Base-by-base conservation (phyloP, 1,140 invertebrate genomes). In the Platyura marginata region DNA sequence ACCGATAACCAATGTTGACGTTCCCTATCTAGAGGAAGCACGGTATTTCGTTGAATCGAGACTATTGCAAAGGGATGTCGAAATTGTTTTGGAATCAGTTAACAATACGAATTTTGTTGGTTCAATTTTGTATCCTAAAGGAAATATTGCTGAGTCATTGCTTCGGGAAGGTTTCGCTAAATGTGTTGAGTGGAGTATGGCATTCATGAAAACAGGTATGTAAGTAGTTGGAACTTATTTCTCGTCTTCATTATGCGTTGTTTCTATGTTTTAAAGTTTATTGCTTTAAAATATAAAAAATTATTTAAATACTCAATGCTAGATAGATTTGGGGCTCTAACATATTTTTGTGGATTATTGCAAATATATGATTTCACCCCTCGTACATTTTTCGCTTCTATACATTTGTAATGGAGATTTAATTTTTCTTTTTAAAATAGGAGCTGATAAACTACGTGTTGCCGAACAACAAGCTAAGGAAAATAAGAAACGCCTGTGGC, bases 141-240 rank as follows among this genome's bases (percentile, higher is more conserved):
- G 90, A 66, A 97, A 97, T 55, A 98, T 99, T 63, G 92, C 95
- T 0, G 93, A 97, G 57, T 70, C 81, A 35, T 65, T 99, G 33
- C 57, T 99, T 40, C 75, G 62, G 39, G 84, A 95, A 66, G 94
- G 95, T 19, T 90, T 94, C 54, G 95, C 91, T 0, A 80, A 78
- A 55, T 97, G 92, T 57, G 88, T 97, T n/a, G 93, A 98, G 58
- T 96, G 92, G 92, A 93, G 88, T 8, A 83, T 98, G 62, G 81
- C 77, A 21, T 78, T 83, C 29, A 85, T 92, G 53, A 84, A 84
- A 57, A 67, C 72, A 39, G 76, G 71, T 71, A 46, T 59, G 57
- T 33, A 42, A 16, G 16, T 16, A 42, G 11, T 18, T 43, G 3
- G 4, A 34, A 36, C 18, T 13, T 16, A 41, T 36, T 37, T 29